Evolutionary conservation across 2,113 vertebrate species (phyloP).

Genomic region (Silurus asotus): DNA sequence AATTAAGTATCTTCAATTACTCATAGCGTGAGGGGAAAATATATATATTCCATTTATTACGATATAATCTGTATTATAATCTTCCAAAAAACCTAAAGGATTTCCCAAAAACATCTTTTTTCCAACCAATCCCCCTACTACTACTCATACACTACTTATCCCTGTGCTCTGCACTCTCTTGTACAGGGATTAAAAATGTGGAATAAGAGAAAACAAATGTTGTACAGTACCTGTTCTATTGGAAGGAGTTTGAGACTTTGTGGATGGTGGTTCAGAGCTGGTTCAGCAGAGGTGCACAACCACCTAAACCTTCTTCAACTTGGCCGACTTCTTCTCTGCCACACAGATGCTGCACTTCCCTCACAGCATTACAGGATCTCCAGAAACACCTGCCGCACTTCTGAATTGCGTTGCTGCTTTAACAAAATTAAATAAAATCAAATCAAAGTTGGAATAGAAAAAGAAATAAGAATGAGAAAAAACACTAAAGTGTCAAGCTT

Average conservation of each 20-base stretch:
- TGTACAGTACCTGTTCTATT: not conserved
- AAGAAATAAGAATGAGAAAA: not conserved
- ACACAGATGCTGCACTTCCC: not conserved
- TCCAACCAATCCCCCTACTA: too few relatives aligned
- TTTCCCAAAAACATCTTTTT: constrained; percentile 22
- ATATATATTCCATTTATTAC: not conserved
- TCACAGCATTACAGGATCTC: constrained; percentile 84
- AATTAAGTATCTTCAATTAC: not conserved
- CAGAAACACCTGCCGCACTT: constrained; percentile 95
- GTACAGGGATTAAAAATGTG: constrained; percentile 44
- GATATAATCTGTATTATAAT: constrained; percentile 25
- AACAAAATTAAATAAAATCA: constrained; percentile 39
- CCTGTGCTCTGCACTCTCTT: constrained; percentile 9
- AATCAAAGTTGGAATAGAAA: too few relatives aligned
- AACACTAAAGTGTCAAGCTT: too few relatives aligned
- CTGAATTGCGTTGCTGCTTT: constrained; percentile 90
- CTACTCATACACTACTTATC: not conserved
- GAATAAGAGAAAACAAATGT: constrained; percentile 41
- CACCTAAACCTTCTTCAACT: constrained; percentile 1
- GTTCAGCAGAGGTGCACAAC: constrained; percentile 2
- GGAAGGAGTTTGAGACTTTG: constrained; percentile 59
- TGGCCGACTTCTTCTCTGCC: constrained; percentile 22
- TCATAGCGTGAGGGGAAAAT: constrained; percentile 22
- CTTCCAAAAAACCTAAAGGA: not conserved
- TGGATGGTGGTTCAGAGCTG: constrained; percentile 44